phyloP scores from a whole-genome alignment of 2,113 vertebrate genomes.

The Lutjanus erythropterus region DNA sequence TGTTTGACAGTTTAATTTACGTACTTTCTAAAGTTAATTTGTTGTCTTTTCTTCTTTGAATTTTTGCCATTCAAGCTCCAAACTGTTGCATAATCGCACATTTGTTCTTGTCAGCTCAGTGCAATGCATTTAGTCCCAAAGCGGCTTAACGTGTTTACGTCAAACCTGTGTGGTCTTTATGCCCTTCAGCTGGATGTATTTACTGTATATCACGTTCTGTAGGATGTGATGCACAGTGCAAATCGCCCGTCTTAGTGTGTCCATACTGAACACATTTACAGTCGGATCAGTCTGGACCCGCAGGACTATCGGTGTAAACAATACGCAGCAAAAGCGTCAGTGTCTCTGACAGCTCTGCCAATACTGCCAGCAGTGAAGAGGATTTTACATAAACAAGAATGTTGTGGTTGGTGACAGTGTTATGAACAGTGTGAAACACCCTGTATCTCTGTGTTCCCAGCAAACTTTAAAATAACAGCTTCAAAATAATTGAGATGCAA shows the following conservation, averaged over 20 bases:
- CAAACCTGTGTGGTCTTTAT: neutral
- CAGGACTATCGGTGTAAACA: neutral
- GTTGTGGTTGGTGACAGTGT: neutral
- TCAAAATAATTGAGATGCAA: too few relatives aligned
- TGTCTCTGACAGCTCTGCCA: neutral
- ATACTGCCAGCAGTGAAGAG: neutral
- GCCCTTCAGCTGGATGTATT: slow-evolving; percentile 1
- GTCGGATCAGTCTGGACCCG: neutral
- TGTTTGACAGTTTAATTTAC: neutral
- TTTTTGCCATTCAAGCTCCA: neutral
- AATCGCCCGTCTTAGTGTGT: neutral
- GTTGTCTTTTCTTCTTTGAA: neutral
- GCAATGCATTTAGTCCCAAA: neutral
- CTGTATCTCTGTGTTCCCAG: neutral
- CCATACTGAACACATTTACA: neutral
- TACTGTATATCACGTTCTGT: neutral
- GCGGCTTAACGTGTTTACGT: slow-evolving; percentile 1
- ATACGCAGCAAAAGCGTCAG: neutral
- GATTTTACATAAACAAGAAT: neutral
- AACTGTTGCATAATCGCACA: neutral
- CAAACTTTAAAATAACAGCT: too few relatives aligned
- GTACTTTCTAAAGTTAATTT: neutral
- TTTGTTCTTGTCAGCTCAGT: slow-evolving; percentile 15
- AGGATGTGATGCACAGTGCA: neutral
- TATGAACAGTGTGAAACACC: neutral